phyloP scores from a whole-genome alignment of 1,140 invertebrate genomes.

The Stegodyphus dumicola region DNA sequence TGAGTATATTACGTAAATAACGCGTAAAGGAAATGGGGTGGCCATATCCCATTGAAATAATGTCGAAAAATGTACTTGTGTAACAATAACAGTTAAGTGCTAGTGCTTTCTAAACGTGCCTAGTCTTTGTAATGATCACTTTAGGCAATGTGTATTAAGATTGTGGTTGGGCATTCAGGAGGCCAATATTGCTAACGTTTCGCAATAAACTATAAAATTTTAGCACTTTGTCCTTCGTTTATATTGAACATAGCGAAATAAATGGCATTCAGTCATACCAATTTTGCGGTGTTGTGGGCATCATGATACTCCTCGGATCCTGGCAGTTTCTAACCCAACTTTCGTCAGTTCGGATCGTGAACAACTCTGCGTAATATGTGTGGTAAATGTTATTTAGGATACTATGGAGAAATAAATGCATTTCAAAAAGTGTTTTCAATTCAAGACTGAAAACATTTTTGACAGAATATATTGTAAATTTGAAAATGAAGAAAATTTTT shows the following conservation, averaged over 20 bases:
- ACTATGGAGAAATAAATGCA: too few species aligned
- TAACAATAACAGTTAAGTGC: slow-evolving; percentile 53
- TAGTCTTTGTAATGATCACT: slow-evolving; percentile 52
- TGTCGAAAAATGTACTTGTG: slow-evolving; percentile 56
- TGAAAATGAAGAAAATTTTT: too few species aligned
- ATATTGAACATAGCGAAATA: slow-evolving; percentile 7
- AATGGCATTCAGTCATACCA: slow-evolving; percentile 31
- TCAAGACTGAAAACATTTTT: too few species aligned
- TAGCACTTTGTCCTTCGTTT: slow-evolving; percentile 55
- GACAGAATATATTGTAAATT: too few species aligned
- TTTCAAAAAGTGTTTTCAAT: too few species aligned
- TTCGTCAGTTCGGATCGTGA: not conserved
- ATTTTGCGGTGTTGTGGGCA: not conserved
- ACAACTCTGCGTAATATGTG: too few species aligned
- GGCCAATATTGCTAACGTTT: slow-evolving; percentile 28
- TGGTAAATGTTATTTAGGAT: too few species aligned
- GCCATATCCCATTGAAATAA: slow-evolving; percentile 48
- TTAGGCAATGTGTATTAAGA: slow-evolving; percentile 39
- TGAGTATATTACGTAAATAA: slow-evolving; percentile 29
- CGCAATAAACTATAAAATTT: slow-evolving; percentile 58
- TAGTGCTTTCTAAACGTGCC: slow-evolving; percentile 33
- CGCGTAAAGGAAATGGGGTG: slow-evolving; percentile 39
- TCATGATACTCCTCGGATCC: not conserved
- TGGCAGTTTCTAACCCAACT: slow-evolving; percentile 3
- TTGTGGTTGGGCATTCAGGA: slow-evolving; percentile 30